Percentiles rank a stretch among this genome's conserved stretches.
These are phyloP conservation scores for Conomelus anceps DNA, from an alignment of 2,888 invertebrate genomes.

Conservation along the genomic window DNA sequence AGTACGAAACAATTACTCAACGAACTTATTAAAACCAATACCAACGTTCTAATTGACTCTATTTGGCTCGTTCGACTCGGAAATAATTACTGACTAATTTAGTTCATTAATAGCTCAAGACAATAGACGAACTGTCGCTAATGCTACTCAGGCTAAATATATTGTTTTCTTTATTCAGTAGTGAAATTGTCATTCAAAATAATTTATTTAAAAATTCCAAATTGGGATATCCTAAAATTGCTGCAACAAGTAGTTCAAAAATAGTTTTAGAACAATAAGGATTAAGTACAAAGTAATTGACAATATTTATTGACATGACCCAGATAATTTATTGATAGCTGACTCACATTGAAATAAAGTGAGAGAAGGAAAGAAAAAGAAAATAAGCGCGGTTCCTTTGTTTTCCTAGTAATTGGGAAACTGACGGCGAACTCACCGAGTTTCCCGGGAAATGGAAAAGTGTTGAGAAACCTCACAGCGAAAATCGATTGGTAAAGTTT, in stretches of 20 bases:
- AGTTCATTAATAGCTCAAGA: not conserved
- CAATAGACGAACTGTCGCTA: not conserved
- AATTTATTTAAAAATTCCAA: not conserved
- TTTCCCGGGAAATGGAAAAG: not conserved
- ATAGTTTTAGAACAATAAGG: not conserved
- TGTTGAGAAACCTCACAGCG: not conserved
- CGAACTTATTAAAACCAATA: not conserved
- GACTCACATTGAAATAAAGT: not conserved
- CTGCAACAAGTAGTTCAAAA: not conserved
- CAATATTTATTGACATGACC: not conserved
- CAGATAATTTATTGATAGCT: no score
- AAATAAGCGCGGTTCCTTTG: not conserved
- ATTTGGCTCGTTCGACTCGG: not conserved
- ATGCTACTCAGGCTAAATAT: not conserved
- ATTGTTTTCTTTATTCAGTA: not conserved
- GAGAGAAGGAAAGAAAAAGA: not conserved
- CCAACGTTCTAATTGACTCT: not conserved
- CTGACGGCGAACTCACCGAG: no score
- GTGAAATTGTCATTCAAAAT: not conserved
- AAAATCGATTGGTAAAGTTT: not conserved
- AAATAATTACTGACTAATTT: not conserved
- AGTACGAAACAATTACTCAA: not conserved
- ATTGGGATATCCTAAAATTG: not conserved
- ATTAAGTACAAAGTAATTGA: not conserved
- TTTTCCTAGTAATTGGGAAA: not conserved